These are phyloP conservation scores for Flabesymbios commensalis DNA, from an alignment of 2,888 invertebrate genomes.

Conservation along the genomic window DNA sequence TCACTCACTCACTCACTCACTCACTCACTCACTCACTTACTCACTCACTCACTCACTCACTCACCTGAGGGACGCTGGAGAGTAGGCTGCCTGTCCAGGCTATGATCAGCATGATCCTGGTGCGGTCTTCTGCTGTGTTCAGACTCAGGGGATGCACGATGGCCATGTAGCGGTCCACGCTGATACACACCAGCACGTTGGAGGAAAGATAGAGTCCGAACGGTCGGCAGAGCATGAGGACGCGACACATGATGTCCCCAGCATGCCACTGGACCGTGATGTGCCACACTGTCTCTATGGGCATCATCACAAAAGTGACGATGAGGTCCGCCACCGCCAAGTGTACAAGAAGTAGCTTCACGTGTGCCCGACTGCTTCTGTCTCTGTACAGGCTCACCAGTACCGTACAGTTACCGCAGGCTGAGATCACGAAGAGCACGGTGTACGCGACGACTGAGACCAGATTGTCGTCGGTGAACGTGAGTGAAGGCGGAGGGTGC, in stretches of 20 bases:
- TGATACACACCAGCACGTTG: constrained; percentile 70
- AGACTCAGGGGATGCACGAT: too few species aligned
- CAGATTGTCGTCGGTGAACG: not conserved
- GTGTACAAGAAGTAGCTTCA: constrained; percentile 65
- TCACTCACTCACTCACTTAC: too few species aligned
- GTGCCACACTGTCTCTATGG: constrained; percentile 72
- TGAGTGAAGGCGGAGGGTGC: too few species aligned
- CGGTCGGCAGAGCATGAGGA: constrained; percentile 73
- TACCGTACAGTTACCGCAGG: constrained; percentile 20
- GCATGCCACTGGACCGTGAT: constrained; percentile 77
- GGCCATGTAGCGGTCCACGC: too few species aligned
- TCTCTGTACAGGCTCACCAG: constrained; percentile 21
- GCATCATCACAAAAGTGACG: constrained; percentile 79
- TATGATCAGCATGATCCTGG: not conserved
- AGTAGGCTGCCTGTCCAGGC: too few species aligned
- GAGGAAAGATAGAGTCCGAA: constrained; percentile 79
- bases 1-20: too few species aligned
- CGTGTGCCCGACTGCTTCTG: constrained; percentile 15
- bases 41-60: too few species aligned
- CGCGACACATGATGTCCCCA: constrained; percentile 75
- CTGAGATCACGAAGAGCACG: constrained; percentile 19
- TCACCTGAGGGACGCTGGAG: too few species aligned
- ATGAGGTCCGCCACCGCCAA: constrained; percentile 78
- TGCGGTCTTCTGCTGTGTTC: constrained; percentile 75
- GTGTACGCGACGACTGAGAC: not conserved